These are phyloP conservation scores for Phasianus colchicus DNA, from an alignment of 2,113 vertebrate genomes.

Conservation along the genomic window DNA sequence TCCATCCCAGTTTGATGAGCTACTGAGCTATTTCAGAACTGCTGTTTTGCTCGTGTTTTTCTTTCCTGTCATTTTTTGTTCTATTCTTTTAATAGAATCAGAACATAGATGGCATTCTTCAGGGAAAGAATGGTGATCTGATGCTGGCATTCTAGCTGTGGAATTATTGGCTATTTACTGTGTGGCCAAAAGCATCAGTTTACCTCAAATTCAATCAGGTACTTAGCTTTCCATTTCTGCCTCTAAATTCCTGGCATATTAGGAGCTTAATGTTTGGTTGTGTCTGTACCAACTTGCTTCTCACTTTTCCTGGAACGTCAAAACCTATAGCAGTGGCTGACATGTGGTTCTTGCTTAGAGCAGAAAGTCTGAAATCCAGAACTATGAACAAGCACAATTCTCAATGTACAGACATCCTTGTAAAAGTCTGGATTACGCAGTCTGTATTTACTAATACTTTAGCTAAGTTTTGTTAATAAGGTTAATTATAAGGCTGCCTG, in stretches of 20 bases:
- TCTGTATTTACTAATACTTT: slow-evolving; percentile 40
- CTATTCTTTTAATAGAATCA: neutral
- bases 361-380: neutral
- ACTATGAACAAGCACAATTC: neutral
- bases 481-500: slow-evolving; percentile 25
- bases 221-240: neutral
- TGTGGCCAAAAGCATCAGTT: neutral
- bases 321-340: neutral
- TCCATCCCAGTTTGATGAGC: neutral
- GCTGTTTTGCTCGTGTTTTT: neutral
- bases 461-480: slow-evolving; percentile 36
- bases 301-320: neutral
- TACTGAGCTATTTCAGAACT: neutral
- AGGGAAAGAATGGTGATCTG: neutral
- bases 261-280: neutral
- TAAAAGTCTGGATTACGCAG: slow-evolving; percentile 7
- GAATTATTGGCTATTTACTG: neutral
- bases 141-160: neutral
- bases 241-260: neutral
- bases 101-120: neutral
- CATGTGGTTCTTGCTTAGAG: neutral
- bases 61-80: neutral
- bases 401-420: neutral
- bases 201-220: neutral
- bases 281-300: neutral